Conservation (phyloP, 2,113 vertebrate species). For the Perccottus glenii region DNA sequence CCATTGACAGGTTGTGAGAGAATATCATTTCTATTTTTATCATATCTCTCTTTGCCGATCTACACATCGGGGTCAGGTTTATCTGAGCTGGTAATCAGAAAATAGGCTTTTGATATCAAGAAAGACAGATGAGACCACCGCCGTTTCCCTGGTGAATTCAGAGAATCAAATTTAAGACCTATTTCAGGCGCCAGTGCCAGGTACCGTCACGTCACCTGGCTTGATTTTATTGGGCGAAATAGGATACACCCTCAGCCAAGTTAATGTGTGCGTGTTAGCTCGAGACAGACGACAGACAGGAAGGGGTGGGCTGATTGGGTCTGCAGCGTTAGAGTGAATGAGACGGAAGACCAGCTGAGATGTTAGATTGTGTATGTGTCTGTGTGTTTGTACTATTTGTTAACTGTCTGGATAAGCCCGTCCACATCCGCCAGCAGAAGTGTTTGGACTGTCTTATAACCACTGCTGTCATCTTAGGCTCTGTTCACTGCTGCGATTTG, state of each 20-base stretch:
- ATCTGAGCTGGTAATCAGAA: conserved; percentile 41
- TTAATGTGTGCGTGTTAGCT: conserved; percentile 1
- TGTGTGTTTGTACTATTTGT: conserved; percentile 53
- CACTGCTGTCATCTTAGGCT: conserved; percentile 28
- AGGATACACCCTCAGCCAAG: conserved; percentile 39
- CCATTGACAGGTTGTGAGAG: conserved; percentile 1
- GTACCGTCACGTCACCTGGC: conserved; percentile 58
- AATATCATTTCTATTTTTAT: background rate
- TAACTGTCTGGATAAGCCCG: conserved; percentile 46
- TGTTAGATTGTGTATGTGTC: conserved; percentile 21
- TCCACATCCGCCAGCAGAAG: conserved; percentile 49
- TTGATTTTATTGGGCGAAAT: conserved; percentile 59
- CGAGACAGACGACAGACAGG: background rate
- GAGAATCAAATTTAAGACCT: conserved; percentile 68
- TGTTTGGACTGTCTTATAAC: conserved; percentile 59
- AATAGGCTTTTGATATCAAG: conserved; percentile 36
- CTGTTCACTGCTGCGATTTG: conserved; percentile 23
- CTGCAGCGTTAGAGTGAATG: conserved; percentile 38
- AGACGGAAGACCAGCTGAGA: conserved; percentile 32
- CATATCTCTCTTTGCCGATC: conserved; percentile 9
- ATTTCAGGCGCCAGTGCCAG: conserved; percentile 61
- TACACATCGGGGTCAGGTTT: conserved; percentile 20
- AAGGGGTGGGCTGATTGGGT: conserved; percentile 3
- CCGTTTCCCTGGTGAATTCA: conserved; percentile 53
- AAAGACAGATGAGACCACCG: conserved; percentile 58